A percentile compares a stretch with the other conserved stretches of the same genome.
Conservation (phyloP, 2,113 vertebrate genomes). For the Parotia lawesii region DNA sequence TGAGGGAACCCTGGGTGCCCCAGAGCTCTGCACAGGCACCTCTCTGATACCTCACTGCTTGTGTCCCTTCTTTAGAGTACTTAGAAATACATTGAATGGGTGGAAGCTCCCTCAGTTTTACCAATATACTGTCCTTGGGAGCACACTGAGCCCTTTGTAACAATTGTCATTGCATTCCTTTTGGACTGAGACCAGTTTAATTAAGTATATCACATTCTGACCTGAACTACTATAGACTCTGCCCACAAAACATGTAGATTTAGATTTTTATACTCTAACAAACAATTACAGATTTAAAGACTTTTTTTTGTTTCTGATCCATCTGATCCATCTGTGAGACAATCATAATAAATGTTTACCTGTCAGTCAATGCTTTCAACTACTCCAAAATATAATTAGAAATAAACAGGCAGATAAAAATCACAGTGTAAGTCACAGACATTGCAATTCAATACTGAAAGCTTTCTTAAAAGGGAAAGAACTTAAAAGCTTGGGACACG, state of each 20-base stretch:
- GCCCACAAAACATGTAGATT: background rate
- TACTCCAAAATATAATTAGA: background rate
- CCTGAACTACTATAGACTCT: background rate
- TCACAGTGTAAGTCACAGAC: background rate
- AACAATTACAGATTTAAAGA: background rate
- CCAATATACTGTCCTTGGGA: background rate
- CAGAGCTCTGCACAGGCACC: background rate
- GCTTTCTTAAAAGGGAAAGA: background rate
- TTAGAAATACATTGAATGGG: background rate
- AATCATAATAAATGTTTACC: background rate
- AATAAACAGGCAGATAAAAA: background rate
- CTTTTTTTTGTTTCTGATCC: background rate
- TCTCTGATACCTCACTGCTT: background rate
- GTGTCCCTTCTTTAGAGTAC: background rate
- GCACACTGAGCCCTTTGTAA: background rate
- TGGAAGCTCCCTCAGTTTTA: background rate
- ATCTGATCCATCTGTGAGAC: background rate
- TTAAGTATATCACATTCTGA: background rate
- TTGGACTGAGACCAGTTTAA: background rate
- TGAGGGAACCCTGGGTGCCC: background rate
- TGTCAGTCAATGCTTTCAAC: background rate
- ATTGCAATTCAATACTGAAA: background rate
- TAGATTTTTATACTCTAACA: background rate
- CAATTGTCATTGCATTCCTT: background rate
- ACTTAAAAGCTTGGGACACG: background rate